A percentile compares a stretch with the other conserved stretches of the same genome.
phyloP scores from a whole-genome alignment of 64 coral and sea anemone genomes.

The Pocillopora damicornis region DNA sequence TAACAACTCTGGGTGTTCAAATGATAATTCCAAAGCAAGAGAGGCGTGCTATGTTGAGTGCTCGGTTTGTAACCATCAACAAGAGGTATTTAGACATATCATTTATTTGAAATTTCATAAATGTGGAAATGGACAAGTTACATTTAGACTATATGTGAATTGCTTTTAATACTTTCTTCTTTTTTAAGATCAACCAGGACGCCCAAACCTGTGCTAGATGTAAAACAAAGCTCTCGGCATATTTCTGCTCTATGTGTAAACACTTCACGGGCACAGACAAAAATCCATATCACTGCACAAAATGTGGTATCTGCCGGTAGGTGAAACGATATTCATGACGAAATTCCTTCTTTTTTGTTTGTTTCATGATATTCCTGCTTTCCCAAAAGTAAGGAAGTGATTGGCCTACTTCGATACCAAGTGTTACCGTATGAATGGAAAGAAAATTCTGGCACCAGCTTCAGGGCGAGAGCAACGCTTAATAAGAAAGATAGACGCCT shows the following conservation, averaged over 20 bases:
- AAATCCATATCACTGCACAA: conserved; percentile 37
- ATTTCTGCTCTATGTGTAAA: neutral
- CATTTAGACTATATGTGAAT: neutral
- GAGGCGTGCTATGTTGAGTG: conserved; percentile 31
- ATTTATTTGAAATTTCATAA: too few relatives aligned
- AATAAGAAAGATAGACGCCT: too few relatives aligned
- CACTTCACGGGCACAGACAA: neutral
- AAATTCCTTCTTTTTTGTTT: too few relatives aligned
- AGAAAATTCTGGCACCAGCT: too few relatives aligned
- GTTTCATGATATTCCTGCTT: too few relatives aligned
- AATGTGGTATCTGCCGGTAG: conserved; percentile 55
- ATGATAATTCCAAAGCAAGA: conserved; percentile 18
- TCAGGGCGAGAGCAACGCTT: too few relatives aligned
- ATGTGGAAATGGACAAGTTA: too few relatives aligned
- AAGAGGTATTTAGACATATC: conserved; percentile 21
- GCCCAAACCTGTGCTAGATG: conserved; percentile 32
- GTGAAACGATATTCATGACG: neutral
- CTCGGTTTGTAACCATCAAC: conserved; percentile 9
- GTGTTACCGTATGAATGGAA: too few relatives aligned
- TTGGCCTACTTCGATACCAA: too few relatives aligned
- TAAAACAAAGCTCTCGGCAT: conserved; percentile 41
- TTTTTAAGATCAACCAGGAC: neutral
- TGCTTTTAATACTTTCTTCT: neutral
- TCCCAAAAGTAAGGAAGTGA: too few relatives aligned
- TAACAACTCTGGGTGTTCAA: conserved; percentile 35